These are phyloP conservation scores for Pipistrellus nathusii DNA, from an alignment of 2,797 vertebrate genomes.

Conservation along the genomic window DNA sequence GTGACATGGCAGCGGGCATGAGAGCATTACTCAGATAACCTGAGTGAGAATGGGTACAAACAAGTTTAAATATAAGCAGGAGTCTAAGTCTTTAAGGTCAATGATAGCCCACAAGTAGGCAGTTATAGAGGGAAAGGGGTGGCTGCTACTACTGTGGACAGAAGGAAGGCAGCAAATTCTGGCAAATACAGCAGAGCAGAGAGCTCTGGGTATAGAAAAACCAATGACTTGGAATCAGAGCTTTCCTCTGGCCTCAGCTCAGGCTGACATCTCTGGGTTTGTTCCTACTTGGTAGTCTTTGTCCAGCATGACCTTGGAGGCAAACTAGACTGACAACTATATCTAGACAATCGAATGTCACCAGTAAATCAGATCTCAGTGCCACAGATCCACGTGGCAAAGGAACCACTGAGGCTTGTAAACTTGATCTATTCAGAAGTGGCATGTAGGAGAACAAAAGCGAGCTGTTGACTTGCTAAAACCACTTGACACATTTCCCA, in stretches of 20 bases:
- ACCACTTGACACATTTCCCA: constrained; percentile 54
- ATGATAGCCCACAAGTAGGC: neutral
- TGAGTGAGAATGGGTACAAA: neutral
- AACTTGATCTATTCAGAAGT: neutral
- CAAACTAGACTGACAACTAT: neutral
- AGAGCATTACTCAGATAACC: neutral
- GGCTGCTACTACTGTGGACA: neutral
- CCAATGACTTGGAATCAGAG: too few relatives aligned
- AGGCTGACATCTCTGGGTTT: neutral
- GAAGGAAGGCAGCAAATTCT: neutral
- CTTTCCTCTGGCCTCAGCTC: neutral
- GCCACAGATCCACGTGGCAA: neutral
- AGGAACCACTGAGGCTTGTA: neutral
- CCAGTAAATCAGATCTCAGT: neutral
- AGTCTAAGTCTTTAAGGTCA: neutral
- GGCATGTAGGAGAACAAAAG: constrained; percentile 19
- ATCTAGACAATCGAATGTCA: constrained; percentile 51
- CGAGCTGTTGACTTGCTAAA: neutral
- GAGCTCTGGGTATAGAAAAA: neutral
- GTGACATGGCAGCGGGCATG: neutral
- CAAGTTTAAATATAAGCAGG: neutral
- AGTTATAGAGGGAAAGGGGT: neutral
- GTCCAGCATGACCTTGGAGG: neutral
- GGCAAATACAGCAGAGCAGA: neutral
- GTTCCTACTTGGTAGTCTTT: neutral